Percentiles rank a stretch among this genome's conserved stretches.
phyloP scores from a whole-genome alignment of 2,888 invertebrate genomes.

The Drosophila demipolita region DNA sequence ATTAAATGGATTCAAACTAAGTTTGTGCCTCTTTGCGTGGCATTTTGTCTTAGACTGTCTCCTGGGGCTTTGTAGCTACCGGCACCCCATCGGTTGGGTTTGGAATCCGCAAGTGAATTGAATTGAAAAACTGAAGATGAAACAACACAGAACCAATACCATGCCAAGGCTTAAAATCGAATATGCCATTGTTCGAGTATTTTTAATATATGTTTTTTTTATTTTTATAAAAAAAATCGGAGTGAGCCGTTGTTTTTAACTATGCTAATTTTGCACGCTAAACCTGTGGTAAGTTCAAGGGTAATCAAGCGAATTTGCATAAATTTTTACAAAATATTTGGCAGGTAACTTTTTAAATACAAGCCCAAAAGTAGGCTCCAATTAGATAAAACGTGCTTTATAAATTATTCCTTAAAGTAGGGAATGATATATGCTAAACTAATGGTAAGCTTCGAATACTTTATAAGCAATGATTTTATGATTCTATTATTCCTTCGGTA shows the following conservation, averaged over 20 bases:
- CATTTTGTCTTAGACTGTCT: no score
- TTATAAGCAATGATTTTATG: no score
- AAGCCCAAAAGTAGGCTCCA: constrained; percentile 9
- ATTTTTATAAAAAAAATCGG: neutral
- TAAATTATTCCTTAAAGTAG: neutral
- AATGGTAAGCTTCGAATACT: neutral
- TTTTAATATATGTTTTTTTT: no score
- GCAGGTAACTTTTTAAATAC: neutral
- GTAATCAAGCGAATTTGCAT: constrained; percentile 5
- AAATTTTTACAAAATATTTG: neutral
- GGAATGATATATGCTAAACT: neutral
- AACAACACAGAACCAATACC: constrained; percentile 11
- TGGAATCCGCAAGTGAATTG: neutral
- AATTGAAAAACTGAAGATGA: neutral
- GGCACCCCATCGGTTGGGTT: no score
- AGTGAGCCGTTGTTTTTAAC: constrained; percentile 18
- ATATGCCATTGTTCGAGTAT: no score
- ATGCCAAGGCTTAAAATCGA: neutral
- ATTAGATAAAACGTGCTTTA: neutral
- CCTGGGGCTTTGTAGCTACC: no score
- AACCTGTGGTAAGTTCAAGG: no score
- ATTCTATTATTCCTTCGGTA: neutral
- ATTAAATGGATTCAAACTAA: constrained; percentile 47
- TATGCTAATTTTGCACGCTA: neutral
- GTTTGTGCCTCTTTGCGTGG: constrained; percentile 12